A percentile compares a stretch with the other conserved stretches of the same genome.
Evolutionary conservation across 1,140 invertebrate species (phyloP).

Genomic region (Sarcophaga peregrina): DNA sequence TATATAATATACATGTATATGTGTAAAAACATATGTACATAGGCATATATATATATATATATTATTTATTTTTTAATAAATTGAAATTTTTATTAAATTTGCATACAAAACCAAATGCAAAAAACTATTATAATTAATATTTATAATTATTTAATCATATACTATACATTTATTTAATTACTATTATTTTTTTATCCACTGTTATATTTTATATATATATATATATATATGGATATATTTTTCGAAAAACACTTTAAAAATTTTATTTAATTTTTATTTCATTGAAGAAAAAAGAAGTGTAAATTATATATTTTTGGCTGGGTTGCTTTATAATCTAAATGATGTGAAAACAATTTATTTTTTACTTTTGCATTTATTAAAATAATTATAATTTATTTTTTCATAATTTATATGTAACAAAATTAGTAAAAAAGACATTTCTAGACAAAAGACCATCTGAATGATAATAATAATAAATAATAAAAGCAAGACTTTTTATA

Average conservation of each 20-base stretch:
- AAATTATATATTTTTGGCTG: slow-evolving; percentile 36
- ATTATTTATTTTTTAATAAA: slow-evolving; percentile 9
- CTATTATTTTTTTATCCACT: slow-evolving; percentile 13
- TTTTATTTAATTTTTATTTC: slow-evolving; percentile 1
- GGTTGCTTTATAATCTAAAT: slow-evolving; percentile 40
- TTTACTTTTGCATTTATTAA: slow-evolving; percentile 36
- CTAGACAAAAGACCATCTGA: not conserved
- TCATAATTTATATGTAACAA: slow-evolving; percentile 26
- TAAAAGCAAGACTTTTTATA: not conserved
- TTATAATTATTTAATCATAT: slow-evolving; percentile 31
- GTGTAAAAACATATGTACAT: not conserved
- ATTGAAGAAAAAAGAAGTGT: slow-evolving; percentile 31
- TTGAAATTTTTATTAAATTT: not conserved
- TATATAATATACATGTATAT: too few species aligned
- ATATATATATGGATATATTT: slow-evolving; percentile 4
- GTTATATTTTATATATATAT: too few species aligned
- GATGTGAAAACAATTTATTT: slow-evolving; percentile 31
- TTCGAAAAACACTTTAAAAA: slow-evolving; percentile 14
- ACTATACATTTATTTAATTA: slow-evolving; percentile 15
- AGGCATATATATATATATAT: not conserved
- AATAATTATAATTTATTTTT: slow-evolving; percentile 25
- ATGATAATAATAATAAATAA: not conserved
- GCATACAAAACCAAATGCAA: not conserved
- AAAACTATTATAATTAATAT: slow-evolving; percentile 23
- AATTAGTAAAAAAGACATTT: slow-evolving; percentile 36